These are phyloP conservation scores for Chymomyza amoena DNA, from an alignment of 2,888 invertebrate species.

Conservation along the genomic window DNA sequence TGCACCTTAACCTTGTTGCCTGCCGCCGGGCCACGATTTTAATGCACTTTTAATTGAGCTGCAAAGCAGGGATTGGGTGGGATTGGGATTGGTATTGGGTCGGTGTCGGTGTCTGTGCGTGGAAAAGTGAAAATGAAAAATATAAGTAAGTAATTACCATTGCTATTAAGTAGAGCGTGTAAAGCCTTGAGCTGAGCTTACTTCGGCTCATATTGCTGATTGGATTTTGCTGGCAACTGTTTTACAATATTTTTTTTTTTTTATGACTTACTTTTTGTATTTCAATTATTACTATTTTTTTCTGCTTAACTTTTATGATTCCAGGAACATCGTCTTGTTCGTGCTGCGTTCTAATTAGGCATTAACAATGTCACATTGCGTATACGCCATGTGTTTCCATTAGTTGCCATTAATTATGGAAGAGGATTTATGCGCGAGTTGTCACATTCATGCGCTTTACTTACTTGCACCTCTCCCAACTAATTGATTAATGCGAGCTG, in stretches of 20 bases:
- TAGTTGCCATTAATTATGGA: constrained; percentile 66
- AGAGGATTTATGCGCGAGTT: constrained; percentile 64
- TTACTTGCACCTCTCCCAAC: constrained; percentile 28
- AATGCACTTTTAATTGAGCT: constrained; percentile 71
- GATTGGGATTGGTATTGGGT: background rate
- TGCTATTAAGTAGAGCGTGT: constrained; percentile 36
- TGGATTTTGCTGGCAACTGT: background rate
- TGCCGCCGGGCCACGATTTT: constrained; percentile 43
- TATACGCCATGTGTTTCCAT: constrained; percentile 65
- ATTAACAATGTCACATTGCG: constrained; percentile 33
- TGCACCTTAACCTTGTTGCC: constrained; percentile 53
- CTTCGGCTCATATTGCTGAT: background rate
- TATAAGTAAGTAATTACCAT: constrained; percentile 55
- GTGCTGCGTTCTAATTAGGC: constrained; percentile 1
- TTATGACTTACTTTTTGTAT: background rate
- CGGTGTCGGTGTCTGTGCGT: too few relatives aligned
- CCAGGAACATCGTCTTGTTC: background rate
- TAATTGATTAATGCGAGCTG: constrained; percentile 52
- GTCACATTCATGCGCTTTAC: constrained; percentile 52
- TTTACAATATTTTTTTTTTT: background rate
- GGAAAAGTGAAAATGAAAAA: constrained; percentile 51
- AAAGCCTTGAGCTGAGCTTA: constrained; percentile 24
- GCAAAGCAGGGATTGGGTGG: constrained; percentile 26
- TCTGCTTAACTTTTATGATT: background rate
- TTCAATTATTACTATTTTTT: constrained; percentile 27